phyloP scores from a whole-genome alignment of 2,888 invertebrate genomes.

The Thysanoteuthis rhombus region DNA sequence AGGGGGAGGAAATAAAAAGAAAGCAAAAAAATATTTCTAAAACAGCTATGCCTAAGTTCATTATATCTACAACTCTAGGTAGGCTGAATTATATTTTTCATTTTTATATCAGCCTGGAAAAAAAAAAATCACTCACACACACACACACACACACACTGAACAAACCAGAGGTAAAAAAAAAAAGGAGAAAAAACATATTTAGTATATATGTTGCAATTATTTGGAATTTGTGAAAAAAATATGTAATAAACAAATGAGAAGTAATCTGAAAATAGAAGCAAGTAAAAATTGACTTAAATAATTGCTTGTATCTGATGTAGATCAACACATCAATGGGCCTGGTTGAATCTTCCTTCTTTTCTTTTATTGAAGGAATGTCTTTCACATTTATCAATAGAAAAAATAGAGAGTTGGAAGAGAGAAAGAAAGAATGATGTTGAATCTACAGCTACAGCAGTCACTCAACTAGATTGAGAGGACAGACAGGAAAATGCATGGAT shows the following conservation, averaged over 20 bases:
- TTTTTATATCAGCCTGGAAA: background rate
- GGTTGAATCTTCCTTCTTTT: background rate
- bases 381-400: background rate
- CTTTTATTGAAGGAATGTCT: background rate
- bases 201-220: conserved; percentile 12
- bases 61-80: conserved; percentile 12
- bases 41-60: background rate
- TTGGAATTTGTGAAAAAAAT: background rate
- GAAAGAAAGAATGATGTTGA: background rate
- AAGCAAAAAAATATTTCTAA: background rate
- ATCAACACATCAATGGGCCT: background rate
- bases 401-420: background rate
- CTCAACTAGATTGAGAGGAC: background rate
- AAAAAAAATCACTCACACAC: background rate
- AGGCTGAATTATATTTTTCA: background rate
- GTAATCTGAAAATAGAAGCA: background rate
- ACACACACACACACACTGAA: background rate
- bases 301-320: background rate
- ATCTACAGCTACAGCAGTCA: background rate
- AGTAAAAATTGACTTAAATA: conserved; percentile 12
- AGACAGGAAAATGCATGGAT: background rate
- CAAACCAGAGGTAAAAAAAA: background rate
- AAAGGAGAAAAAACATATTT: background rate
- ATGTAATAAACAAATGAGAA: background rate
- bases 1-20: background rate